These are phyloP conservation scores for Malaclemys terrapin DNA, from an alignment of 2,113 vertebrate species.

Conservation along the genomic window DNA sequence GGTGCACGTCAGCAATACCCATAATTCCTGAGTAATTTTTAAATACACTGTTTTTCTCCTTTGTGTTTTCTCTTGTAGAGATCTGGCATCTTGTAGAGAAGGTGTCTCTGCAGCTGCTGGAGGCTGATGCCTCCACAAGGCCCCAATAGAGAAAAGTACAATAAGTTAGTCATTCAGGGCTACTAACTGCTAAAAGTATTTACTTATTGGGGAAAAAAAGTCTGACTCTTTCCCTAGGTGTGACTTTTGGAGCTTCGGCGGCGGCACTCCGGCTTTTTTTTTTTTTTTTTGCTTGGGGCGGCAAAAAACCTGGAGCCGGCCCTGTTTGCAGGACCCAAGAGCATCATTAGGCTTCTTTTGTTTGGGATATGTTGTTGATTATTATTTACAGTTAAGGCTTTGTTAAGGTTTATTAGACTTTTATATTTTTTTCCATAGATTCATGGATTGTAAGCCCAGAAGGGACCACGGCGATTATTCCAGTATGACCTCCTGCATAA, in stretches of 20 bases:
- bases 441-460: neutral
- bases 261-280: no score
- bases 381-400: neutral
- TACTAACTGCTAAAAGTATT: neutral
- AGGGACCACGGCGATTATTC: neutral
- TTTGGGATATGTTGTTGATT: slow-evolving; percentile 26
- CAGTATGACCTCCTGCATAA: neutral
- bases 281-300: no score
- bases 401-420: neutral
- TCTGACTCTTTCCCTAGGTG: neutral
- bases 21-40: neutral
- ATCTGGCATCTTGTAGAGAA: neutral
- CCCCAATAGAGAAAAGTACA: neutral
- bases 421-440: neutral
- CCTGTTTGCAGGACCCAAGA: neutral
- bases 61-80: neutral
- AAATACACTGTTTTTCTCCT: slow-evolving; percentile 19
- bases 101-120: neutral
- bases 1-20: neutral
- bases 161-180: neutral
- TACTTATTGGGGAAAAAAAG: neutral
- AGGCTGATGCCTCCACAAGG: neutral
- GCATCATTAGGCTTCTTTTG: neutral
- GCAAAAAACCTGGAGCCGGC: no score
- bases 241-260: neutral